These are phyloP conservation scores for Oncopeltus fasciatus DNA, from an alignment of 1,140 invertebrate species.

Conservation along the genomic window DNA sequence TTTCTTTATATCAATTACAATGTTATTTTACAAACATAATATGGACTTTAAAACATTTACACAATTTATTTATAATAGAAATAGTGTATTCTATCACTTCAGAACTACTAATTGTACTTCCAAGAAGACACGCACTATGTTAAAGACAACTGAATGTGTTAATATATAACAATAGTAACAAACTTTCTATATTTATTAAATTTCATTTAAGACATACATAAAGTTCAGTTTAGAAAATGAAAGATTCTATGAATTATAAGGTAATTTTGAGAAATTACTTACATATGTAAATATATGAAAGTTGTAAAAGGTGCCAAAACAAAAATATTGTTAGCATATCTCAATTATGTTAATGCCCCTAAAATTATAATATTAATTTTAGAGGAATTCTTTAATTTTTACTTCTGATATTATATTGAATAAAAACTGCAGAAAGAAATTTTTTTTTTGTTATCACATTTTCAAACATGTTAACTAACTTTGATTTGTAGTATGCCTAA, in stretches of 20 bases:
- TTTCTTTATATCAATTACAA: constrained; percentile 11
- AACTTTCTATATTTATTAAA: constrained; percentile 8
- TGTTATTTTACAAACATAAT: constrained; percentile 16
- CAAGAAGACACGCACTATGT: constrained; percentile 14
- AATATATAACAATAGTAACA: constrained; percentile 6
- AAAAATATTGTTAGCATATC: too few relatives aligned
- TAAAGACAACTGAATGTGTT: constrained; percentile 9
- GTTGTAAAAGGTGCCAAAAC: too few relatives aligned
- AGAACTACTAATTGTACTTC: constrained; percentile 7
- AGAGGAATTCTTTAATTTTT: too few relatives aligned
- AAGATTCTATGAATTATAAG: background rate
- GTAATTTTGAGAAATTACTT: too few relatives aligned
- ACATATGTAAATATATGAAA: too few relatives aligned
- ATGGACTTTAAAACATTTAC: constrained; percentile 18
- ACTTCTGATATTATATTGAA: too few relatives aligned
- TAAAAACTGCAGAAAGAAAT: too few relatives aligned
- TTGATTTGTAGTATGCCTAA: too few relatives aligned
- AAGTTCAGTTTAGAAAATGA: background rate
- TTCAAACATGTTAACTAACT: too few relatives aligned
- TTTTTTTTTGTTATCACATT: too few relatives aligned
- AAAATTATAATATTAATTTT: too few relatives aligned
- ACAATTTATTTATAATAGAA: constrained; percentile 7
- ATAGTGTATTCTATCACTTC: constrained; percentile 9
- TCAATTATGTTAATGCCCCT: too few relatives aligned
- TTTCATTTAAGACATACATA: background rate